Percentiles rank a stretch among this genome's conserved stretches.
phyloP scores from a whole-genome alignment of 2,797 vertebrate genomes.

The Oryzias dopingdopingensis region DNA sequence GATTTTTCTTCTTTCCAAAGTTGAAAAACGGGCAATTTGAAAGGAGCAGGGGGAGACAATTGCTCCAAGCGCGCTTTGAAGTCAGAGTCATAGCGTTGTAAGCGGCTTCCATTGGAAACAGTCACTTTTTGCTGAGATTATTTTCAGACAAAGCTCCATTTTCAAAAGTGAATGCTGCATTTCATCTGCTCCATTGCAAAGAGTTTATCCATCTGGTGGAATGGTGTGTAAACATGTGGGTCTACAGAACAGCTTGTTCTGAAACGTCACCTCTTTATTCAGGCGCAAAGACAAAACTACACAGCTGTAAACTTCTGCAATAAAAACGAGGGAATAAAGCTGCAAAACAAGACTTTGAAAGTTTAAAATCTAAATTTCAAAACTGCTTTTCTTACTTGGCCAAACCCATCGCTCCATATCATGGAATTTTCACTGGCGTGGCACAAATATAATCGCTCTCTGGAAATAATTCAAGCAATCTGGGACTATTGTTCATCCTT shows the following conservation, averaged over 20 bases:
- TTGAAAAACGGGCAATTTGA: slow-evolving; percentile 63
- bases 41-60: slow-evolving; percentile 37
- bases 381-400: background rate
- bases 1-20: slow-evolving; percentile 67
- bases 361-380: background rate
- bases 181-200: slow-evolving; percentile 53
- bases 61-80: slow-evolving; percentile 72
- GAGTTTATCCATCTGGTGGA: slow-evolving; percentile 38
- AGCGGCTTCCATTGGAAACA: slow-evolving; percentile 56
- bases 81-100: slow-evolving; percentile 52
- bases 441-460: slow-evolving; percentile 10
- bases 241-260: no score
- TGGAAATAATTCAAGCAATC: slow-evolving; percentile 14
- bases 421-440: background rate
- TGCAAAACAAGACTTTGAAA: background rate
- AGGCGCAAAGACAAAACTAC: no score
- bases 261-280: no score
- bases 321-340: no score
- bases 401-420: slow-evolving; percentile 7
- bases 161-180: slow-evolving; percentile 52
- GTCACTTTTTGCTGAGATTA: slow-evolving; percentile 41
- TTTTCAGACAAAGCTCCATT: slow-evolving; percentile 52
- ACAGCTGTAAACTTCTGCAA: no score
- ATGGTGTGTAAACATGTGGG: slow-evolving; percentile 20
- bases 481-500: slow-evolving; percentile 49